These are phyloP conservation scores for Gasterosteus nipponicus DNA, from an alignment of 2,113 vertebrate species.

Conservation along the genomic window DNA sequence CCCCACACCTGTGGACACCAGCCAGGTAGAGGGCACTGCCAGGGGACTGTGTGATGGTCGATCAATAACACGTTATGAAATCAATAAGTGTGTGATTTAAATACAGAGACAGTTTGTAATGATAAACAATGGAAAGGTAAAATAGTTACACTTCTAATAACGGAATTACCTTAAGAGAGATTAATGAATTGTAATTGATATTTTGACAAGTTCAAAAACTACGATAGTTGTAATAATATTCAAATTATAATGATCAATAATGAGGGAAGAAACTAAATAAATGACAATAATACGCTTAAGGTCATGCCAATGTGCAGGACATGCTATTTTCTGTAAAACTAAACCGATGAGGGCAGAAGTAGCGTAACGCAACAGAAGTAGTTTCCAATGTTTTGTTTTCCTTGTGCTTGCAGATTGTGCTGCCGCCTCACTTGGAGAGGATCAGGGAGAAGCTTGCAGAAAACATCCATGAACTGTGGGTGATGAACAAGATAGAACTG, in stretches of 20 bases:
- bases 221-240: too few species aligned
- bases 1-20: constrained; percentile 92
- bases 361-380: not conserved
- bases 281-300: not conserved
- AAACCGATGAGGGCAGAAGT: too few species aligned
- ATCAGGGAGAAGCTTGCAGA: constrained; percentile 96
- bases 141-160: not conserved
- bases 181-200: too few species aligned
- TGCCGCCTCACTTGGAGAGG: constrained; percentile 92
- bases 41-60: not conserved
- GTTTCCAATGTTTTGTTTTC: not conserved
- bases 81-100: not conserved
- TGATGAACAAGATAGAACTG: constrained; percentile 98
- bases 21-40: constrained; percentile 81
- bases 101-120: not conserved
- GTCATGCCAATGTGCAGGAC: not conserved
- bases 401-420: constrained; percentile 83
- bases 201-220: too few species aligned
- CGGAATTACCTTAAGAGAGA: not conserved
- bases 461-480: constrained; percentile 98
- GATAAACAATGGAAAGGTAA: not conserved
- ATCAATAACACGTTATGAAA: not conserved
- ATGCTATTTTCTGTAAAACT: not conserved
- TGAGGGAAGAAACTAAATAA: not conserved
- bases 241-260: too few species aligned